A percentile compares a stretch with the other conserved stretches of the same genome.
These are phyloP conservation scores for Noctua fimbriata DNA, from an alignment of 2,888 invertebrate species.

Conservation along the genomic window DNA sequence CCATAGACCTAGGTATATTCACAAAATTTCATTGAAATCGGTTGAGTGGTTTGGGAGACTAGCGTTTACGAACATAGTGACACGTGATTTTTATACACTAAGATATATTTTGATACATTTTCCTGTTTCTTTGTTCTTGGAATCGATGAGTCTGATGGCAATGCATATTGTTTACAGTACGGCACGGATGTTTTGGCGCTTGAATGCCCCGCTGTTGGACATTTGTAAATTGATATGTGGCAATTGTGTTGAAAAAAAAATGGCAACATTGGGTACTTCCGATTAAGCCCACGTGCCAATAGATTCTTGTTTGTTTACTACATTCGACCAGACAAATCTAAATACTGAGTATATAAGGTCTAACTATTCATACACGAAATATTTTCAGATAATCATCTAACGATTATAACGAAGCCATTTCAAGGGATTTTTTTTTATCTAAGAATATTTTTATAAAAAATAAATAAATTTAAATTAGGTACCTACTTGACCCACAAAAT, in stretches of 20 bases:
- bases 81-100: not conserved
- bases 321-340: constrained; percentile 5
- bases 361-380: too few relatives aligned
- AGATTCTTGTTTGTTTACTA: not conserved
- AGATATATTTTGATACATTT: constrained; percentile 15
- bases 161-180: constrained; percentile 20
- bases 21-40: not conserved
- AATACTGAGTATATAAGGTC: too few relatives aligned
- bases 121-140: constrained; percentile 35
- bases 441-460: too few relatives aligned
- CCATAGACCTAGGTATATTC: not conserved
- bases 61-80: not conserved
- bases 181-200: not conserved
- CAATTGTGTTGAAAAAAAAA: not conserved
- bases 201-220: not conserved
- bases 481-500: too few relatives aligned
- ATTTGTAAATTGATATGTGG: not conserved
- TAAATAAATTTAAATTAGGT: too few relatives aligned
- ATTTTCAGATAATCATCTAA: too few relatives aligned
- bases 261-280: not conserved
- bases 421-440: too few relatives aligned
- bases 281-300: not conserved
- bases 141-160: constrained; percentile 17
- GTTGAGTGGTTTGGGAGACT: not conserved
- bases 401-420: too few relatives aligned